Evolutionary conservation across 2,113 vertebrate genomes (phyloP), one percentile per base, ranked within the genome.

Genomic region (Aegotheles bennettii): DNA sequence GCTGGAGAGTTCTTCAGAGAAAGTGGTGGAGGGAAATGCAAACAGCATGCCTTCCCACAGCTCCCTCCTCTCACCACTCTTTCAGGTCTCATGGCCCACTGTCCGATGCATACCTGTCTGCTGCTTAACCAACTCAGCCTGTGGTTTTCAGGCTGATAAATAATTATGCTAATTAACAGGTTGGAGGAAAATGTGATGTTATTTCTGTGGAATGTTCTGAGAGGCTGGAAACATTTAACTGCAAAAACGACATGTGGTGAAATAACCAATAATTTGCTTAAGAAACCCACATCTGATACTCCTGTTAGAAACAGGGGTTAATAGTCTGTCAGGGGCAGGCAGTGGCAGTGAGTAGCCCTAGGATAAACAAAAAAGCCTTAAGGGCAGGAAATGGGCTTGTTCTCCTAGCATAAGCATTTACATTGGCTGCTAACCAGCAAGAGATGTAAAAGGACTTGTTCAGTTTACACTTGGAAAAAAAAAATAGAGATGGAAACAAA

Each of bases 201-300:
- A 98, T 98, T 98, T 94, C 98, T 96, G 91, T 97, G 98, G 98
- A 99, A 99, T 99, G 98, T 97, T 98, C 98, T 85, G 97, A 97
- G 97, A 98, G 98, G 97, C 98, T 99, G 99, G 99, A 99, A 99
- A 98, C 98, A 98, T 98, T 99, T 99, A 99, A 97, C 97, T 98
- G 97, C 96, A 98, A 98, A 98, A 98, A 98, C 83, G 98, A 97
- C 98, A 98, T 98, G 98, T 98, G 98, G 98, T 95, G 97, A 98
- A 99, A 98, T 98, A 98, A 97, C 98, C 98, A 99, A 99, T 99
- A 98, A 99, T 98, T 99, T 99, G 98, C 98, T 98, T 98, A 98
- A 99, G 98, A 98, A 99, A 98, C 96, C 97, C 98, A 99, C 99
- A 99, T 99, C 99, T 99, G 98, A 98, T 98, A 97, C 96, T 97